These are phyloP conservation scores for Mionectes olivaceus DNA, from an alignment of 2,797 vertebrate genomes.

Conservation along the genomic window DNA sequence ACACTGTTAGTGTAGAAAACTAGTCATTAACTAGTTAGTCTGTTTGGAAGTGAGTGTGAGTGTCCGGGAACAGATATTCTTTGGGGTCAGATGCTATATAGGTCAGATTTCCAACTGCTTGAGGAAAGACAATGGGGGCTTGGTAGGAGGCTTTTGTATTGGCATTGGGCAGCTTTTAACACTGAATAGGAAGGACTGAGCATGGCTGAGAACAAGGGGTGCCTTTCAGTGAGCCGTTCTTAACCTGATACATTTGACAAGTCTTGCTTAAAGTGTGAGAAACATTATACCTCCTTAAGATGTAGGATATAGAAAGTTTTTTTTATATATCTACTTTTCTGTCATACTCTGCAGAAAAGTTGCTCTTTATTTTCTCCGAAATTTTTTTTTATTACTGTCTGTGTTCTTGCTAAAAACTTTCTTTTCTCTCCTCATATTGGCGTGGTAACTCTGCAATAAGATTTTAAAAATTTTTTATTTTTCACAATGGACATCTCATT, in stretches of 20 bases:
- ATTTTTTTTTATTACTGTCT: not conserved
- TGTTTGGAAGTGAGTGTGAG: not conserved
- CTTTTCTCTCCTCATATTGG: not conserved
- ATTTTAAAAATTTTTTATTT: not conserved
- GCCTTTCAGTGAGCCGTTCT: not conserved
- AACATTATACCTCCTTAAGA: not conserved
- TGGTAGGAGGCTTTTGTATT: not conserved
- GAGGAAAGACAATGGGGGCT: not conserved
- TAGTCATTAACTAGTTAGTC: not conserved
- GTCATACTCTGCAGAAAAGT: not conserved
- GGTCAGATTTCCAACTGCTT: slow-evolving; percentile 4
- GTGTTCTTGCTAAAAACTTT: not conserved
- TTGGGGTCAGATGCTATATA: not conserved
- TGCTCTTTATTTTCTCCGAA: not conserved
- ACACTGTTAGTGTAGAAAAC: not conserved
- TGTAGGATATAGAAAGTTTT: not conserved
- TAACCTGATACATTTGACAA: not conserved
- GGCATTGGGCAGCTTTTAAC: not conserved
- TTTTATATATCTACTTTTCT: not conserved
- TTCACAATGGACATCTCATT: not conserved
- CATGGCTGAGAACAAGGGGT: not conserved
- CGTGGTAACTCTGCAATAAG: not conserved
- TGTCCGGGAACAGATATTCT: not conserved
- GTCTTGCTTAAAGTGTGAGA: not conserved
- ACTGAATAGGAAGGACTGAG: not conserved